These are phyloP conservation scores for Harpalus rubripes DNA, from an alignment of 2,888 invertebrate genomes.

Conservation along the genomic window DNA sequence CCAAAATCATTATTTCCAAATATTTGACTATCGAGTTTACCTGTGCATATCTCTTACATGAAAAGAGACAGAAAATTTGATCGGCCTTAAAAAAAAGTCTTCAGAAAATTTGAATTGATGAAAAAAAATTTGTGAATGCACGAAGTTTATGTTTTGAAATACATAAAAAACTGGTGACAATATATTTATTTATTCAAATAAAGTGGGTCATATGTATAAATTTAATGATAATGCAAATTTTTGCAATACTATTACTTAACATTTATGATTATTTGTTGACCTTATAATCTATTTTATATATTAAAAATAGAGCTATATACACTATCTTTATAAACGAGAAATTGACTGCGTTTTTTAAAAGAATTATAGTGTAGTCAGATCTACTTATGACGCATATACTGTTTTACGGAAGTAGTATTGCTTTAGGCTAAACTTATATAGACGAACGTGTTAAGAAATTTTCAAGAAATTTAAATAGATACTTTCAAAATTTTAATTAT, in stretches of 20 bases:
- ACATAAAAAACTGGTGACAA: neutral
- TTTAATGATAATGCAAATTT: neutral
- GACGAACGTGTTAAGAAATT: neutral
- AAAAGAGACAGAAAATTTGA: too few relatives aligned
- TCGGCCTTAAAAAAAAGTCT: too few relatives aligned
- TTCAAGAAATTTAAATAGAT: neutral
- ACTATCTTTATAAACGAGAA: neutral
- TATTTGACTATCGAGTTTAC: neutral
- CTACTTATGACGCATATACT: neutral
- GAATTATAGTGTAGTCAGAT: neutral
- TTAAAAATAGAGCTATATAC: neutral
- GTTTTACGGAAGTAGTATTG: neutral
- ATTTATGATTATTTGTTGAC: neutral
- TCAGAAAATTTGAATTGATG: neutral
- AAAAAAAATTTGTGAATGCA: neutral
- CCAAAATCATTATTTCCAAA: neutral
- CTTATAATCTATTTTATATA: neutral
- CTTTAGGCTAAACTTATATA: neutral
- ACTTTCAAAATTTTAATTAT: neutral
- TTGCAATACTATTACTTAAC: neutral
- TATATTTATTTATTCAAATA: neutral
- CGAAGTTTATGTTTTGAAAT: neutral
- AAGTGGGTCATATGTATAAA: neutral
- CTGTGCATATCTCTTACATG: neutral
- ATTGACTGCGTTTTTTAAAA: neutral